A percentile compares a stretch with the other conserved stretches of the same genome.
Conservation (phyloP, 2,888 invertebrate species). For the Boloria selene region DNA sequence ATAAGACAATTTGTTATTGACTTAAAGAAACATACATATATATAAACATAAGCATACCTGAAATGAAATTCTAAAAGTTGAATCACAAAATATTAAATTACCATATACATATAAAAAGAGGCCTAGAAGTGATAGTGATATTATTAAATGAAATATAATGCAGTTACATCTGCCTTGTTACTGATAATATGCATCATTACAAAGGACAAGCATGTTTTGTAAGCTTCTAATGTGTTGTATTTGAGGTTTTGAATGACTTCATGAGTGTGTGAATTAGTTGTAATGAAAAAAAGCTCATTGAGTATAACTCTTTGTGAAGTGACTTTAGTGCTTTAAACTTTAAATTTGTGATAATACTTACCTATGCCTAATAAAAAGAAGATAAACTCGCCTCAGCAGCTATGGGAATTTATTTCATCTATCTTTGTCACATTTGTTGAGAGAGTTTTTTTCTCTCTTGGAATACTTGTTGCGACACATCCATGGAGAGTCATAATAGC, state of each 20-base stretch:
- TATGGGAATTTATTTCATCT: constrained; percentile 72
- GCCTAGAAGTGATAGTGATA: not conserved
- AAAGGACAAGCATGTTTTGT: not conserved
- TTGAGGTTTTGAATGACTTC: not conserved
- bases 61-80: no score
- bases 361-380: constrained; percentile 61
- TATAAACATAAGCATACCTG: no score
- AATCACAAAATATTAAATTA: not conserved
- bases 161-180: not conserved
- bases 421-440: constrained; percentile 71
- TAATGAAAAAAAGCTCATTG: constrained; percentile 9
- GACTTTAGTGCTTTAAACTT: constrained; percentile 15
- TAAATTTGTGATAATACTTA: constrained; percentile 14
- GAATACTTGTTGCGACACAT: constrained; percentile 81
- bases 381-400: constrained; percentile 62
- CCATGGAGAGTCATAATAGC: constrained; percentile 84
- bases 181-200: constrained; percentile 8
- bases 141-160: not conserved
- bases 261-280: not conserved
- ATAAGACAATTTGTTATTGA: no score
- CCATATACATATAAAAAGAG: not conserved
- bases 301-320: constrained; percentile 12
- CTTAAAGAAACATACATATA: no score
- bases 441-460: constrained; percentile 81
- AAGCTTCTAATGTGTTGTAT: not conserved